Evolutionary conservation across 2,113 vertebrate species (phyloP), one percentile per base, ranked within the genome.

Genomic region (Mirounga angustirostris): DNA sequence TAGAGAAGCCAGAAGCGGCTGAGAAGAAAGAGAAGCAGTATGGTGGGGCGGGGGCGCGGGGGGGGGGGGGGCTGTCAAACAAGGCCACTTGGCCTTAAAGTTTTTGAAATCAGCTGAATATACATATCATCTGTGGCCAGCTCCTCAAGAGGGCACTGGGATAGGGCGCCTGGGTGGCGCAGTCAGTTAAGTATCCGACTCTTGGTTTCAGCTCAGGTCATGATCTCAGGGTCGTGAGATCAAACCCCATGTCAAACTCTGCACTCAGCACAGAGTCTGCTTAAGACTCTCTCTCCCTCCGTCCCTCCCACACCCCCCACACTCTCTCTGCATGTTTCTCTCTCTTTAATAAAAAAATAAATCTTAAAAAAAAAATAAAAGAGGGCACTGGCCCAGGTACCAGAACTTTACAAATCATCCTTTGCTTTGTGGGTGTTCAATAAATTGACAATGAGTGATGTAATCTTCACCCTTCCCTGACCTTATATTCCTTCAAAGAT

Each of bases 401-500:
- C n/a, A 52, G 46, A 18, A 71, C 30, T 78, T 19, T 46, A 58
- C 21, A 46, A 91, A 56, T 18, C 13, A 85, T 11, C 46, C 26
- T 90, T 67, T 50, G 18, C 7, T 94, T 84, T 24, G 9, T 40
- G 28, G 24, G 40, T 28, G 1, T 56, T 83, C 5, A 12, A 61
- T 83, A 94, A 46, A 30, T n/a, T 84, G 21, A 91, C 30, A 43
- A 43, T 46, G 30, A 40, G 15, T 36, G 21, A 4, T 65, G 26
- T 0, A 15, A 65, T 28, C 59, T 89, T 89, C 74, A 59, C 22
- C 18, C 13, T 82, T 61, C 89, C 5, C 52, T 33, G 26, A 92
- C 6, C 11, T 81, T 93, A 24, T 40, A 59, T 40, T 78, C 58
- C 65, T 63, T 91, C 43, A 89, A 74, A 93, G 69, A 81, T 71